Base-by-base conservation (phyloP, 2,888 invertebrate species). In the Diaprepes abbreviatus region DNA sequence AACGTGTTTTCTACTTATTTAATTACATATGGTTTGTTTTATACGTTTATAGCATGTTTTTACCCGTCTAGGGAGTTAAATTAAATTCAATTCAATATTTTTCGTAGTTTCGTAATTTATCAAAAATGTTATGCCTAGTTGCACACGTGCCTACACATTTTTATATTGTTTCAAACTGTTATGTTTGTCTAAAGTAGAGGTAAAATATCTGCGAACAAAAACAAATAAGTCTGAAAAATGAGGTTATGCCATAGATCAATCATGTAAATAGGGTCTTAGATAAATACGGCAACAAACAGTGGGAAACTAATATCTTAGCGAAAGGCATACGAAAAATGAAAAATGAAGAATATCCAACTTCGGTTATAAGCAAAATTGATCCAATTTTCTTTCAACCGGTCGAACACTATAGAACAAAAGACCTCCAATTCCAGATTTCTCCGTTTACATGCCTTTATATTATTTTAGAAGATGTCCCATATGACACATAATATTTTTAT, bases 181-280 rank as follows among this genome's bases (percentile, higher is more conserved):
- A n/a, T n/a, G n/a, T n/a, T n/a, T 3, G 43, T 1, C 17, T 17
- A 10, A 21, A 48, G 28, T 12, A 24, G 28, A 64, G 43, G 45
- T 57, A 35, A 65, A 45, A 65, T 65, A 43, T 33, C 19, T 12
- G 19, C 19, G 24, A 43, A 35, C 54, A 45, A 65, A 65, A 65
- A 55, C 31, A 54, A 65, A 55, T 65, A 65, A 57, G 31, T 36
- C 21, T 40, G 45, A 65, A 57, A 65, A 57, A 65, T 65, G 57
- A 43, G 64, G 45, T 57, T 65, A n/a, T 45, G 57, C 43, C 48
- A 45, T 55, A 65, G 55, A 65, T 65, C 64, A 57, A 65, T 65
- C 64, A 65, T 57, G 64, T 57, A 65, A 65, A 65, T 64, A 65
- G 55, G 45, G 55, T 45, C 31, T 65, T 43, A 57, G 45, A 65